Evolutionary conservation across 1,140 invertebrate genomes (phyloP).

Genomic region (Pseudomyrmex sp.): DNA sequence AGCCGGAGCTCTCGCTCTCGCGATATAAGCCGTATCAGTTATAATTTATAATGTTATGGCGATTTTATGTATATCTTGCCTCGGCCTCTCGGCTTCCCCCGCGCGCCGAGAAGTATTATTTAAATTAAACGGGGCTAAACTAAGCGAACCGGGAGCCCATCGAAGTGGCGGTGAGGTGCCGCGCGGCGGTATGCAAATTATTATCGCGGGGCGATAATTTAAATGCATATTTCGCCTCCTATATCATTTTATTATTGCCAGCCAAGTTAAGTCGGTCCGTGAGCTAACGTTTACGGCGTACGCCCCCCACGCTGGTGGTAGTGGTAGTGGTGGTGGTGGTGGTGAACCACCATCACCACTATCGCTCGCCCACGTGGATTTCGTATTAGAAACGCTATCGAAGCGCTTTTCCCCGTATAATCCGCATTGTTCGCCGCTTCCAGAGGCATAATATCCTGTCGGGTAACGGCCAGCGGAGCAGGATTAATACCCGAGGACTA

Average conservation of each 20-base stretch:
- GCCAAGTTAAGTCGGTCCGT: slow-evolving; percentile 83
- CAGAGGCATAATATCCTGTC: slow-evolving; percentile 81
- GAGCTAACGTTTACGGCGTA: slow-evolving; percentile 78
- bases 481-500: slow-evolving; percentile 82
- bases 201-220: slow-evolving; percentile 86
- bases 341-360: slow-evolving; percentile 43
- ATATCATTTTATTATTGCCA: slow-evolving; percentile 86
- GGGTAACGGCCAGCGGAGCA: slow-evolving; percentile 77
- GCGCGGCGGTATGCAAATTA: slow-evolving; percentile 85
- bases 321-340: slow-evolving; percentile 62
- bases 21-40: slow-evolving; percentile 85
- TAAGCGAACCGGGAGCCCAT: slow-evolving; percentile 83
- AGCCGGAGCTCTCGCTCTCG: slow-evolving; percentile 46
- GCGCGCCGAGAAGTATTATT: slow-evolving; percentile 84
- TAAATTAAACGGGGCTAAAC: slow-evolving; percentile 86
- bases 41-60: slow-evolving; percentile 86
- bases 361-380: slow-evolving; percentile 53
- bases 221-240: slow-evolving; percentile 86
- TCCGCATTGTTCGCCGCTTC: slow-evolving; percentile 81
- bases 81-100: slow-evolving; percentile 70
- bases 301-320: slow-evolving; percentile 43
- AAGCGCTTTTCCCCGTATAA: slow-evolving; percentile 81
- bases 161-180: slow-evolving; percentile 80
- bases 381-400: slow-evolving; percentile 83
- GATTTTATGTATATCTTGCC: slow-evolving; percentile 86